phyloP scores from a whole-genome alignment of 1,140 invertebrate species.

The Dinoponera quadriceps region DNA sequence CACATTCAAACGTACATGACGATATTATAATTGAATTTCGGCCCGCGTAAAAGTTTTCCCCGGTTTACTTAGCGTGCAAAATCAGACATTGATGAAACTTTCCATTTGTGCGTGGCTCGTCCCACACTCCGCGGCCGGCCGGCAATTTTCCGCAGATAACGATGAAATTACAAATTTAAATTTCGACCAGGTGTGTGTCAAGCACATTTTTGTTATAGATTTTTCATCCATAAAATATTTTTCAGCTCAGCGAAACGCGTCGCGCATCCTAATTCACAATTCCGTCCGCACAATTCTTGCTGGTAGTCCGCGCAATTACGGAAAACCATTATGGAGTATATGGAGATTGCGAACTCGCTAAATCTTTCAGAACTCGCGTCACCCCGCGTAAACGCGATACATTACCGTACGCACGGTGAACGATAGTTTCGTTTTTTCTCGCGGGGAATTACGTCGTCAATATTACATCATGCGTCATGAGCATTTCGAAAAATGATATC shows the following conservation, averaged over 20 bases:
- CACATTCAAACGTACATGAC: slow-evolving; percentile 37
- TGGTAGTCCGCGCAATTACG: no score
- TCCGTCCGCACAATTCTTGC: not conserved
- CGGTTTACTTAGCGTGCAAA: not conserved
- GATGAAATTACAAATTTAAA: slow-evolving; percentile 20
- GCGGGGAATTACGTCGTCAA: no score
- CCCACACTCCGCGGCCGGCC: not conserved
- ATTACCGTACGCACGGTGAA: no score
- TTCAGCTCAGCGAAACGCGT: not conserved
- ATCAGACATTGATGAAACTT: slow-evolving; percentile 37
- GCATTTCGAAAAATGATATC: not conserved
- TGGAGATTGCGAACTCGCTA: no score
- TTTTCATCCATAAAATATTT: not conserved
- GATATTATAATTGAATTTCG: slow-evolving; percentile 50
- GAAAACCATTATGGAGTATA: no score
- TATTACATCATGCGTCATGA: no score
- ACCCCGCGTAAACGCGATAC: no score
- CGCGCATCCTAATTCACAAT: not conserved
- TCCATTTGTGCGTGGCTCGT: not conserved
- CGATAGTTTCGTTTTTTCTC: no score
- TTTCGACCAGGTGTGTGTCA: not conserved
- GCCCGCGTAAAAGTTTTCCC: slow-evolving; percentile 2
- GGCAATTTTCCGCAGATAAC: slow-evolving; percentile 4
- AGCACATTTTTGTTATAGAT: not conserved
- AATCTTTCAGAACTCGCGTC: no score